Percentiles rank a stretch among this genome's conserved stretches.
These are phyloP conservation scores for Cyclophora punctaria DNA, from an alignment of 2,888 invertebrate species.

Conservation along the genomic window DNA sequence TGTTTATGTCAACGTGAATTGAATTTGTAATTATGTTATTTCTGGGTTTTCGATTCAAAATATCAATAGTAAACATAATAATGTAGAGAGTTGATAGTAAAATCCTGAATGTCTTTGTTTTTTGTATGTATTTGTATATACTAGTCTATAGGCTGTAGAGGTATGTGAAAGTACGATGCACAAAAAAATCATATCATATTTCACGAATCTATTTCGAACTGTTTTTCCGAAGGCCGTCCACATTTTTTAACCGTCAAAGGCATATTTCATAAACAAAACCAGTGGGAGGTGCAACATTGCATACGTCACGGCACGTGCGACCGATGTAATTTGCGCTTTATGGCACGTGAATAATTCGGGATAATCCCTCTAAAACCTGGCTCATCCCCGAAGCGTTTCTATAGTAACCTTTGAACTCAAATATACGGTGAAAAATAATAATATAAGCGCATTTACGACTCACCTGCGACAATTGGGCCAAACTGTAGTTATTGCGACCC, in stretches of 20 bases:
- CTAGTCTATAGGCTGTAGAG: too few relatives aligned
- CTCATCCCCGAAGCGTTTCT: conserved; percentile 31
- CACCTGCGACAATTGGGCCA: conserved; percentile 65
- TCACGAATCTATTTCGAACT: background rate
- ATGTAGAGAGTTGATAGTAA: too few relatives aligned
- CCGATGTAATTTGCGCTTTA: conserved; percentile 66
- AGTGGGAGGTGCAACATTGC: conserved; percentile 48
- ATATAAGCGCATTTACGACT: conserved; percentile 64
- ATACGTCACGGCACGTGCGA: conserved; percentile 56
- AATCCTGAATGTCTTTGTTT: too few relatives aligned
- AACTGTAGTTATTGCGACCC: conserved; percentile 56
- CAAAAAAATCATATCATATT: background rate
- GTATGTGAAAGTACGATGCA: too few relatives aligned
- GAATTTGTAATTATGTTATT: too few relatives aligned
- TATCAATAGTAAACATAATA: too few relatives aligned
- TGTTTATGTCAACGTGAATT: too few relatives aligned
- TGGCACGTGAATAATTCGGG: conserved; percentile 68
- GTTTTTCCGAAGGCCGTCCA: conserved; percentile 21
- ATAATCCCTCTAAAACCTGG: conserved; percentile 37
- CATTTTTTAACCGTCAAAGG: conserved; percentile 35
- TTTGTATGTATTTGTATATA: too few relatives aligned
- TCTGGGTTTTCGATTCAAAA: too few relatives aligned
- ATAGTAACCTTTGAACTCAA: conserved; percentile 65
- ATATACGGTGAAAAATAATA: conserved; percentile 59
- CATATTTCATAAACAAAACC: conserved; percentile 14